These are phyloP conservation scores for Lycaena phlaeas DNA, from an alignment of 2,888 invertebrate genomes.

Conservation along the genomic window DNA sequence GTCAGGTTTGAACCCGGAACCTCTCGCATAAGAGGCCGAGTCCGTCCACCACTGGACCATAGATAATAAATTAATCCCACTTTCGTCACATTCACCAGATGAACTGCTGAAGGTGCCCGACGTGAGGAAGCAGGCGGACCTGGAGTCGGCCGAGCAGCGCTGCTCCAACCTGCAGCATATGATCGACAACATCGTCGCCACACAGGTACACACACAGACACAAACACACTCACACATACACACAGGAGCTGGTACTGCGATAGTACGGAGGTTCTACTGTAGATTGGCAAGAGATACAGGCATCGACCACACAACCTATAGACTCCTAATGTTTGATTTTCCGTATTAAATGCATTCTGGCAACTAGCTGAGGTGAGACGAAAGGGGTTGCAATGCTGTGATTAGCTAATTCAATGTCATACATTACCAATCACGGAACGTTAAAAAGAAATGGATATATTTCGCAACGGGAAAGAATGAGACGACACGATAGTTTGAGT, in stretches of 20 bases:
- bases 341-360: too few species aligned
- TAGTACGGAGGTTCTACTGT: background rate
- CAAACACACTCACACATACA: background rate
- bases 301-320: background rate
- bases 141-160: slow-evolving; percentile 56
- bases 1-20: too few species aligned
- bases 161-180: slow-evolving; percentile 53
- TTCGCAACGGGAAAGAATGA: too few species aligned
- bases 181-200: slow-evolving; percentile 51
- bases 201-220: slow-evolving; percentile 37
- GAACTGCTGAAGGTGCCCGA: slow-evolving; percentile 61
- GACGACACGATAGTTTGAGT: too few species aligned
- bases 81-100: slow-evolving; percentile 28
- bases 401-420: too few species aligned
- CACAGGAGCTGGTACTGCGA: background rate
- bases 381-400: too few species aligned
- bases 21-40: too few species aligned
- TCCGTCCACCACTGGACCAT: too few species aligned
- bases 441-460: too few species aligned
- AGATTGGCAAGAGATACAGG: background rate
- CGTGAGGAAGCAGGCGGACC: slow-evolving; percentile 54
- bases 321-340: too few species aligned
- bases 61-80: background rate
- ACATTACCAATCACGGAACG: too few species aligned
- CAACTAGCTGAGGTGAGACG: too few species aligned